Conservation (phyloP, 2,888 invertebrate genomes). For the Cistogaster globosa region DNA sequence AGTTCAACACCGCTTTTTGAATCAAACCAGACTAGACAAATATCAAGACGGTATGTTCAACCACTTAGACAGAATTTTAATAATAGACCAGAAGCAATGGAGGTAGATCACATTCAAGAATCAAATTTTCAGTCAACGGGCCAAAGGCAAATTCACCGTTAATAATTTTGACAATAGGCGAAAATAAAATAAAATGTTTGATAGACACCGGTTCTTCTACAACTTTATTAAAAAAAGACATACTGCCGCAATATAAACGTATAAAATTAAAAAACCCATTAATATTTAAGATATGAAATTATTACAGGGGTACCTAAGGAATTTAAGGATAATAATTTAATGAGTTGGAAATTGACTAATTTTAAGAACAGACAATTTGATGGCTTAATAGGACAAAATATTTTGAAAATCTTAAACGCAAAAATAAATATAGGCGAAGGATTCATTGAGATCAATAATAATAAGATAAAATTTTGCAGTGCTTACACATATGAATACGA, state of each 20-base stretch:
- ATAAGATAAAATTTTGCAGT: slow-evolving; percentile 20
- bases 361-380: slow-evolving; percentile 3
- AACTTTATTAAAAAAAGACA: neutral
- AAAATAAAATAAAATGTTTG: neutral
- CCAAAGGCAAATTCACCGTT: neutral
- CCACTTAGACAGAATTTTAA: neutral
- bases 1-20: too few relatives aligned
- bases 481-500: slow-evolving; percentile 16
- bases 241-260: neutral
- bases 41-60: neutral
- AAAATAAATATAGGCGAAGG: slow-evolving; percentile 6
- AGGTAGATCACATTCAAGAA: neutral
- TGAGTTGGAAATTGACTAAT: neutral
- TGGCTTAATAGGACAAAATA: slow-evolving; percentile 16
- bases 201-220: slow-evolving; percentile 3
- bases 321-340: neutral
- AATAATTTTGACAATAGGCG: neutral
- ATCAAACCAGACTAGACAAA: too few relatives aligned
- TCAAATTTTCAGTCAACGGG: neutral
- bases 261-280: neutral
- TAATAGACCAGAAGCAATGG: neutral
- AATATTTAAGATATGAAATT: too few relatives aligned
- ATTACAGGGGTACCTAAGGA: neutral
- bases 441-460: slow-evolving; percentile 9
- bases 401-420: slow-evolving; percentile 4